A percentile compares a stretch with the other conserved stretches of the same genome.
Evolutionary conservation across 1,140 invertebrate species (phyloP).

Genomic region (Choristoneura fumiferana): DNA sequence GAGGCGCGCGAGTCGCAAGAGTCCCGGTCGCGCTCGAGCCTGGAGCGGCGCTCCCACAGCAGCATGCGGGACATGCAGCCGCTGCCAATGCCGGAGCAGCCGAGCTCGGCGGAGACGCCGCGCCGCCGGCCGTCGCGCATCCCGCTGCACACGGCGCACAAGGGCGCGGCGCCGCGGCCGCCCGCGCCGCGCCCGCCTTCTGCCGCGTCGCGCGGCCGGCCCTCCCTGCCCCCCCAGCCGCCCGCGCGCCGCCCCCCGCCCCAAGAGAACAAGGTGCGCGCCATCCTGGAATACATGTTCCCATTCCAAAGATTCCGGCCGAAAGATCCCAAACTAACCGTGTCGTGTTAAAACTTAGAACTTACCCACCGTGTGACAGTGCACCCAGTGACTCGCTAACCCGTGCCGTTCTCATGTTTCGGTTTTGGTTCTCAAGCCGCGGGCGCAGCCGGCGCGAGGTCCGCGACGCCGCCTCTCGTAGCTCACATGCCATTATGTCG

Average conservation of each 20-base stretch:
- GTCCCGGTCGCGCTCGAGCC: conserved; percentile 71
- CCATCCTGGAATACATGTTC: conserved; percentile 62
- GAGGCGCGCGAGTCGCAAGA: conserved; percentile 81
- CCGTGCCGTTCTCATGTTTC: conserved; percentile 27
- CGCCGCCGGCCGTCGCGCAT: conserved; percentile 84
- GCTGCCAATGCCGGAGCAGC: conserved; percentile 79
- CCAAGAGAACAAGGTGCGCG: conserved; percentile 60
- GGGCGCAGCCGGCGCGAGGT: conserved; percentile 19
- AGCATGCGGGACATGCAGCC: conserved; percentile 76
- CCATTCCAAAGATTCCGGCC: conserved; percentile 48
- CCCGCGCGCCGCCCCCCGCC: conserved; percentile 51
- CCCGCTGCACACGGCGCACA: conserved; percentile 81
- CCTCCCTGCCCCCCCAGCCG: conserved; percentile 60
- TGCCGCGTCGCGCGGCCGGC: conserved; percentile 46
- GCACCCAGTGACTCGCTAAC: conserved; percentile 52
- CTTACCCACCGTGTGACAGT: conserved; percentile 55
- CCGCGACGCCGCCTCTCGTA: conserved; percentile 31
- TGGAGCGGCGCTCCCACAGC: conserved; percentile 67
- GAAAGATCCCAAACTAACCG: conserved; percentile 29
- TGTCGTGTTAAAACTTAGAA: conserved; percentile 37
- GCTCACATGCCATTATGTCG: conserved; percentile 74
- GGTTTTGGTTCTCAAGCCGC: conserved; percentile 33
- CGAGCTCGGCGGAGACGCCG: conserved; percentile 79
- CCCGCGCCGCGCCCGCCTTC: conserved; percentile 30
- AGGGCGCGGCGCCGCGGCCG: conserved; percentile 65